Conservation (phyloP, 2,888 invertebrate genomes). For the Metallyticus violacea region DNA sequence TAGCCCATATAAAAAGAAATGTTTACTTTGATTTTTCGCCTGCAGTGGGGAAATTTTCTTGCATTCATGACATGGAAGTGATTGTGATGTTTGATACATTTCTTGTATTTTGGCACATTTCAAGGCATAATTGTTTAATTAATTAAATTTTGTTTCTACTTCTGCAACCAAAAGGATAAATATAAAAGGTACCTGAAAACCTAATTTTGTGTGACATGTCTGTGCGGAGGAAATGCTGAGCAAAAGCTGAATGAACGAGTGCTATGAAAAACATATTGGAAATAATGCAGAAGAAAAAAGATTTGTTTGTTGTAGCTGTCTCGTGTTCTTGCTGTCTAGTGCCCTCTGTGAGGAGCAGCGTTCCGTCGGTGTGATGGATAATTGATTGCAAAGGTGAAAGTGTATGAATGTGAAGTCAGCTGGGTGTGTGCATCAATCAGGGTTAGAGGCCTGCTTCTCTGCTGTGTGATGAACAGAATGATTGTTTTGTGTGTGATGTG, state of each 20-base stretch:
- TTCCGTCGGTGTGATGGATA: constrained; percentile 11
- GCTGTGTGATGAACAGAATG: neutral
- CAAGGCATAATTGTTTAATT: neutral
- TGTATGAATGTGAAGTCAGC: neutral
- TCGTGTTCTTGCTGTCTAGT: constrained; percentile 27
- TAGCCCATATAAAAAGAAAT: neutral
- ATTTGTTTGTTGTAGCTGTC: constrained; percentile 11
- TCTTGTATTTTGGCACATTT: neutral
- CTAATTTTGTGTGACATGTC: neutral
- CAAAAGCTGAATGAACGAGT: constrained; percentile 9
- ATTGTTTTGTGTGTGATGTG: constrained; percentile 1
- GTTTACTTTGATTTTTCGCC: neutral
- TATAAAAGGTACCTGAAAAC: constrained; percentile 15
- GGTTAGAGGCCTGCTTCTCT: neutral
- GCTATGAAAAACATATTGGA: neutral
- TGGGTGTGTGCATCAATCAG: neutral
- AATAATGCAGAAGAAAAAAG: constrained; percentile 17
- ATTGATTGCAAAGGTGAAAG: constrained; percentile 1
- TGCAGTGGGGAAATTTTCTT: neutral
- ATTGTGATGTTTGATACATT: too few relatives aligned
- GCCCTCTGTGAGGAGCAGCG: constrained; percentile 33
- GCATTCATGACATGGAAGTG: too few relatives aligned
- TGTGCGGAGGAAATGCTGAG: constrained; percentile 9
- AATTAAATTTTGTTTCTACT: neutral
- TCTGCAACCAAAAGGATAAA: neutral